Conservation (phyloP, 1,140 invertebrate genomes). For the Lucilia sericata region DNA sequence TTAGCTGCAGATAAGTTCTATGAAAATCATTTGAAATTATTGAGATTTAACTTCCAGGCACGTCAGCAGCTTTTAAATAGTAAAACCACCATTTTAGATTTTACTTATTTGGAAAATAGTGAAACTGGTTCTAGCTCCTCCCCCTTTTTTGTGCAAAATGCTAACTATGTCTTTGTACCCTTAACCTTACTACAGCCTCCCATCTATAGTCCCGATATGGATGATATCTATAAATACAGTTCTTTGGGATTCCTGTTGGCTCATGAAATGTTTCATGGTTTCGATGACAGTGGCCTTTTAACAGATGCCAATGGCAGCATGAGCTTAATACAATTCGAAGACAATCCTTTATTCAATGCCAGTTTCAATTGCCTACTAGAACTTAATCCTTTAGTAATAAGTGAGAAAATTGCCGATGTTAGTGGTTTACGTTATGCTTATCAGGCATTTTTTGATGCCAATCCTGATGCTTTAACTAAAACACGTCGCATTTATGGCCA, state of each 20-base stretch:
- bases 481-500: not conserved
- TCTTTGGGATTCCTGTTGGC: conserved; percentile 58
- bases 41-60: conserved; percentile 48
- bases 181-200: conserved; percentile 56
- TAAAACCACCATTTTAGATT: not conserved
- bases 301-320: conserved; percentile 52
- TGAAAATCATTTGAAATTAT: conserved; percentile 51
- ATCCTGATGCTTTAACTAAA: not conserved
- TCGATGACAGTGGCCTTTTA: conserved; percentile 49
- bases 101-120: conserved; percentile 47
- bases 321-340: conserved; percentile 15
- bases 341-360: not conserved
- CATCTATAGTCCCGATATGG: conserved; percentile 49
- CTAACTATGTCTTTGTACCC: conserved; percentile 56
- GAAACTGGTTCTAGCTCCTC: conserved; percentile 49
- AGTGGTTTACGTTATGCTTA: conserved; percentile 56
- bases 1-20: conserved; percentile 50
- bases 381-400: conserved; percentile 51
- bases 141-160: conserved; percentile 53
- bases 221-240: conserved; percentile 58
- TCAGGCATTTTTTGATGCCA: conserved; percentile 49
- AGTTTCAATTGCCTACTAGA: conserved; percentile 51
- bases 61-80: conserved; percentile 41
- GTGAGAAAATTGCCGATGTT: conserved; percentile 58
- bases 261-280: conserved; percentile 59